Evolutionary conservation across 2,113 vertebrate species (phyloP).

Genomic region (Micronisus gabar): DNA sequence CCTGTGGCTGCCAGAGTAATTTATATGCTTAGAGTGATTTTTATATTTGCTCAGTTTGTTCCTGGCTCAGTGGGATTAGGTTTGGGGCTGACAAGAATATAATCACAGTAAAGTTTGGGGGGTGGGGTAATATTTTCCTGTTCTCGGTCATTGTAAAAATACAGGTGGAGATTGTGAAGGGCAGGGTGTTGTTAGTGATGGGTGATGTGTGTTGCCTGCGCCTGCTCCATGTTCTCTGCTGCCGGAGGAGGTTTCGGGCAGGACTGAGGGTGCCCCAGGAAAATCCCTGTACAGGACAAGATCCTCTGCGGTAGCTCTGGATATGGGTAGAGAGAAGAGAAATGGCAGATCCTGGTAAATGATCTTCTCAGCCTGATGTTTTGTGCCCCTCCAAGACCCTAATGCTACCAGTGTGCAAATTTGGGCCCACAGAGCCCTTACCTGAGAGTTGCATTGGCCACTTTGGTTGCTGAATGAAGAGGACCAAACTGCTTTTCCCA

Average conservation of each 20-base stretch:
- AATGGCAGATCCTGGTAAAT: background rate
- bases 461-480: background rate
- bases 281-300: background rate
- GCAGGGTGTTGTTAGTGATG: accelerated
- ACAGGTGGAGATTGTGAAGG: background rate
- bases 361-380: background rate
- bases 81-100: background rate
- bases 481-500: background rate
- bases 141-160: accelerated
- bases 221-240: accelerated
- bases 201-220: background rate
- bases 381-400: background rate
- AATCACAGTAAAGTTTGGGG: accelerated
- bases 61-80: background rate
- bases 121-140: accelerated
- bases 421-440: background rate
- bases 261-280: background rate
- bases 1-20: background rate
- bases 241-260: background rate
- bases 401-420: background rate
- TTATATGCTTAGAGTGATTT: background rate
- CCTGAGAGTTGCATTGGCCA: accelerated
- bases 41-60: background rate
- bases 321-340: background rate
- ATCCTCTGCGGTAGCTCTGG: background rate